These are phyloP conservation scores for Aplodontia rufa DNA, from an alignment of 2,113 vertebrate species.

Conservation along the genomic window DNA sequence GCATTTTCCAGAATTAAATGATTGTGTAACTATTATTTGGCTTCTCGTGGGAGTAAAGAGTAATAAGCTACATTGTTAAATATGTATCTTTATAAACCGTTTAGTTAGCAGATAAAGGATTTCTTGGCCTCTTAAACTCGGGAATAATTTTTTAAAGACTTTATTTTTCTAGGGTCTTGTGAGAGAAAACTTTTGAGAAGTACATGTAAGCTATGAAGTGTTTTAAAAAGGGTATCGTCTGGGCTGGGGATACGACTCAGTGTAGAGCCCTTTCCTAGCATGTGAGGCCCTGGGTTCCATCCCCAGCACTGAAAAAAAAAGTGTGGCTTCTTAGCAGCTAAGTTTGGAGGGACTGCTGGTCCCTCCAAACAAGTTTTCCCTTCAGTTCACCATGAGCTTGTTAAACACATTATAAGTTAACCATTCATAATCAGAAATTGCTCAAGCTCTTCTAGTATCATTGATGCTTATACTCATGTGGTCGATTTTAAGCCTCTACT, in stretches of 20 bases:
- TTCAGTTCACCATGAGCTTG: not conserved
- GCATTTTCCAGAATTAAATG: too few species aligned
- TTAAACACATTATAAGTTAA: conserved; percentile 23
- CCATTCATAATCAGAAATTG: not conserved
- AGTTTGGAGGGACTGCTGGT: too few species aligned
- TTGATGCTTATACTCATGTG: not conserved
- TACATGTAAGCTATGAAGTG: not conserved
- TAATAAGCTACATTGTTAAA: too few species aligned
- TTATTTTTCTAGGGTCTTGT: conserved; percentile 7
- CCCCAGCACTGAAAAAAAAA: not conserved
- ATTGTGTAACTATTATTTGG: too few species aligned
- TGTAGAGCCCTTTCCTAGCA: not conserved
- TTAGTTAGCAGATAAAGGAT: not conserved
- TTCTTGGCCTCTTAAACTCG: not conserved
- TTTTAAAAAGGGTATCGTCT: not conserved
- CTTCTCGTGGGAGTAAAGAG: too few species aligned
- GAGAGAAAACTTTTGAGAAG: conserved; percentile 46
- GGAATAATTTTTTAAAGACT: conserved; percentile 29
- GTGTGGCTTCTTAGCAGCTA: not conserved
- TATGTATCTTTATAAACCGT: not conserved
- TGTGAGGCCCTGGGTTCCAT: not conserved
- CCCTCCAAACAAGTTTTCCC: not conserved
- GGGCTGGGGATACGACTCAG: not conserved
- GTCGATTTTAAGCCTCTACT: not conserved
- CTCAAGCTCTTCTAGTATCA: not conserved